Evolutionary conservation across 35 echinoderm and acorn worm species (phyloP).

Genomic region (Patiria miniata): DNA sequence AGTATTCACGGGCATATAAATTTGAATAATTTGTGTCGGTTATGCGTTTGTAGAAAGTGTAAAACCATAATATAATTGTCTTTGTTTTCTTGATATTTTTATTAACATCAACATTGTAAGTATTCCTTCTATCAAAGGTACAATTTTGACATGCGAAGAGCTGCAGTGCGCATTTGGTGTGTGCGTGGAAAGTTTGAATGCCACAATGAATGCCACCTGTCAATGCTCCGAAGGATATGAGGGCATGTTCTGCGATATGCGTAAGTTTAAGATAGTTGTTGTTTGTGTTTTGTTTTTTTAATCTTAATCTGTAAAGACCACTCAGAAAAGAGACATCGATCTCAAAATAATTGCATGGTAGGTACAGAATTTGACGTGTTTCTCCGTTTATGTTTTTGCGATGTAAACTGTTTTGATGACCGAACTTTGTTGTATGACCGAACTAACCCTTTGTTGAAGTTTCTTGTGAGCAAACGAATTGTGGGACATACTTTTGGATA

Average conservation of each 20-base stretch:
- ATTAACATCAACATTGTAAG: no score
- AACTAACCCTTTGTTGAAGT: no score
- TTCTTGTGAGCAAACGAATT: no score
- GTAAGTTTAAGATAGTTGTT: neutral
- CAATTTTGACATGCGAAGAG: conserved; percentile 11
- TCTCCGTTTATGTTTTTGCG: neutral
- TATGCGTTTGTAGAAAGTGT: no score
- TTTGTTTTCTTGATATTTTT: neutral
- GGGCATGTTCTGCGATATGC: conserved; percentile 15
- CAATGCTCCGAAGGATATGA: conserved; percentile 11
- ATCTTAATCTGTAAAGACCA: neutral
- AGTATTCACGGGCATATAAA: no score
- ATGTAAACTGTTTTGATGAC: neutral
- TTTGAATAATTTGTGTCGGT: no score
- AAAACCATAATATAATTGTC: no score
- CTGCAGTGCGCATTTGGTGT: conserved; percentile 9
- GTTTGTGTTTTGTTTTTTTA: neutral
- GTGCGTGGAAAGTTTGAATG: conserved; percentile 9
- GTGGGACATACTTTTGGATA: no score
- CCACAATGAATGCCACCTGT: conserved; percentile 1
- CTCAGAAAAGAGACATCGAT: neutral
- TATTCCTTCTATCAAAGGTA: neutral
- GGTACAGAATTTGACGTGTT: neutral
- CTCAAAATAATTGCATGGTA: neutral
- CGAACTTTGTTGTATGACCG: neutral